Conservation (phyloP, 2,797 vertebrate species). For the Hybognathus amarus region DNA sequence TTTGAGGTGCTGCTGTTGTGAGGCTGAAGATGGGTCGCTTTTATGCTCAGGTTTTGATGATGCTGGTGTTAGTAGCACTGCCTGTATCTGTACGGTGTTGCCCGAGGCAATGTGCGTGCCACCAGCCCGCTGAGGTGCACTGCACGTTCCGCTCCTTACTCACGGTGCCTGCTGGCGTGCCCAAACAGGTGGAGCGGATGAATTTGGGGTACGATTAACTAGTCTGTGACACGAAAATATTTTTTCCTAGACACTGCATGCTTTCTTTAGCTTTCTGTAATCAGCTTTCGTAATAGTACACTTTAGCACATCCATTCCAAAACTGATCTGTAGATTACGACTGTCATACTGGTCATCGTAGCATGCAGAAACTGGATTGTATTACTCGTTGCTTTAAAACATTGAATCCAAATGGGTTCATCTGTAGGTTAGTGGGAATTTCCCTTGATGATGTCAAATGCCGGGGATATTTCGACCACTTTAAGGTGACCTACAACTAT, state of each 20-base stretch:
- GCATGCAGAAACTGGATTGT: neutral
- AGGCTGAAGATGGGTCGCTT: conserved; percentile 58
- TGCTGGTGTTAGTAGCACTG: conserved; percentile 70
- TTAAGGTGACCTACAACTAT: neutral
- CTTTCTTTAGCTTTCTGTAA: neutral
- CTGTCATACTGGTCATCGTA: neutral
- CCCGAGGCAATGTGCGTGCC: conserved; percentile 88
- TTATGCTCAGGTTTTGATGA: conserved; percentile 63
- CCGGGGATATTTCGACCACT: neutral
- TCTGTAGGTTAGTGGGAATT: conserved; percentile 21
- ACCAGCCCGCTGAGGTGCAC: conserved; percentile 87
- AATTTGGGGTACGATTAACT: conserved; percentile 84
- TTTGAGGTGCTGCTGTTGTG: conserved; percentile 23
- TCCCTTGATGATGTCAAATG: conserved; percentile 24
- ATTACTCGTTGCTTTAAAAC: neutral
- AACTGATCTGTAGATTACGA: neutral
- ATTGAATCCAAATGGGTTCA: conserved; percentile 7
- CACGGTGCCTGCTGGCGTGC: conserved; percentile 78
- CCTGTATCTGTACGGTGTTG: conserved; percentile 66
- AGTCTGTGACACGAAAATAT: neutral
- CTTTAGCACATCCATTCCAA: conserved; percentile 29
- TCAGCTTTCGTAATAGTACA: neutral
- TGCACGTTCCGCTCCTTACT: conserved; percentile 92
- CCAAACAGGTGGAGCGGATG: conserved; percentile 84
- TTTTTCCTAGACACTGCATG: conserved; percentile 1